Conservation (phyloP, 2,888 invertebrate species). For the Danaus chrysippus region DNA sequence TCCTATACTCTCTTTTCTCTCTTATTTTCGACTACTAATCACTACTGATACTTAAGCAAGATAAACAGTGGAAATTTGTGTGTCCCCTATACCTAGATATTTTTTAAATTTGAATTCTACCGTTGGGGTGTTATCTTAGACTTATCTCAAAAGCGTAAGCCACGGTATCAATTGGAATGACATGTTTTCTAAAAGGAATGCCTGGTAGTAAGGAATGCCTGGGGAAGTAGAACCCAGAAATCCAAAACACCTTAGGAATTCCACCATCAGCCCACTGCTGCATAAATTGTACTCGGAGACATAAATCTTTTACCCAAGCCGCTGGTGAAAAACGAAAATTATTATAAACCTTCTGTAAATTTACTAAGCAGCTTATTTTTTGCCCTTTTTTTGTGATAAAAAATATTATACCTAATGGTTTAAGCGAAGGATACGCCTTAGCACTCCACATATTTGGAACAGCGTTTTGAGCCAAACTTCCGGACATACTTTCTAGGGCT, state of each 20-base stretch:
- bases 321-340: conserved; percentile 54
- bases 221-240: conserved; percentile 92
- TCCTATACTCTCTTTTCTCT: too few species aligned
- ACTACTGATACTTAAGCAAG: too few species aligned
- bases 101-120: too few species aligned
- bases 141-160: conserved; percentile 78
- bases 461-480: too few species aligned
- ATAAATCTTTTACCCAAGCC: conserved; percentile 83
- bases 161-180: conserved; percentile 86
- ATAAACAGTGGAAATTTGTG: too few species aligned
- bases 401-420: conserved; percentile 79
- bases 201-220: conserved; percentile 91
- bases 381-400: too few species aligned
- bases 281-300: conserved; percentile 81
- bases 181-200: conserved; percentile 86
- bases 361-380: background rate
- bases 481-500: conserved; percentile 83
- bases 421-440: conserved; percentile 84
- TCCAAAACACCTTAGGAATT: conserved; percentile 88
- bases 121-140: too few species aligned
- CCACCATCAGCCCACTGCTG: conserved; percentile 82
- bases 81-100: too few species aligned
- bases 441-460: too few species aligned
- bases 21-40: too few species aligned
- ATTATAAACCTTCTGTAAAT: background rate